Base-by-base conservation (phyloP, 2,797 vertebrate genomes). In the Fratercula arctica region DNA sequence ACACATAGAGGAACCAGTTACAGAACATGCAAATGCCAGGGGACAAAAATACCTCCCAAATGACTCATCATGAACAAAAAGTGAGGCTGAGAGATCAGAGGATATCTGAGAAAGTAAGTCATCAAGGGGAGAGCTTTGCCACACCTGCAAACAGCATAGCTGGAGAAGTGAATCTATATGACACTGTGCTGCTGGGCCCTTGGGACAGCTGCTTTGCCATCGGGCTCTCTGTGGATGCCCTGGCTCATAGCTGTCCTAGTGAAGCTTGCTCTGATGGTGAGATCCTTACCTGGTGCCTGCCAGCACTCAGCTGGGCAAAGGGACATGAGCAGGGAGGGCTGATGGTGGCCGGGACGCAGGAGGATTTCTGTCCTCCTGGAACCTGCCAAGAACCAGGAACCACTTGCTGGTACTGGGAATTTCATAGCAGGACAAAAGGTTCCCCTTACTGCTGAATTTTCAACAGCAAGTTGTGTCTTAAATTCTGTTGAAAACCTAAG, bases 11-110 rank as follows among this genome's bases (percentile, higher is more conserved):
- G 83, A 94, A 66, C 76, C 16, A 46, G 79, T 75, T 74, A 95
- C 59, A 93, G 94, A 88, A 95, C 95, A 94, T 83, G 48, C 60
- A 88, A 95, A 90, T 91, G 87, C 84, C 90, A 96, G 70, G 56
- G 63, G 92, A 91, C 93, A 93, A 95, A 96, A 97, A 93, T 95
- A 94, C 85, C 72, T 94, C 80, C 72, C 35, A 79, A 78, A 68
- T 91, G 89, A 96, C 74, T 96, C 95, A 93, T 43, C 75, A 51
- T 0, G 4, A 93, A 63, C 66, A 63, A 80, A 68, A 89, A 72
- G 41, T 16, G 67, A 77, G 60, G 88, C 80, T 64, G 67, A 89
- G 75, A 87, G 63, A 82, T 79, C 59, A 87, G 84, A 78, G n/a
- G 33, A 59, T 74, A 50, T 37, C 45, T 29, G 12, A 69, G 86